Conservation (phyloP, 2,113 vertebrate species). For the Climacteris rufus region DNA sequence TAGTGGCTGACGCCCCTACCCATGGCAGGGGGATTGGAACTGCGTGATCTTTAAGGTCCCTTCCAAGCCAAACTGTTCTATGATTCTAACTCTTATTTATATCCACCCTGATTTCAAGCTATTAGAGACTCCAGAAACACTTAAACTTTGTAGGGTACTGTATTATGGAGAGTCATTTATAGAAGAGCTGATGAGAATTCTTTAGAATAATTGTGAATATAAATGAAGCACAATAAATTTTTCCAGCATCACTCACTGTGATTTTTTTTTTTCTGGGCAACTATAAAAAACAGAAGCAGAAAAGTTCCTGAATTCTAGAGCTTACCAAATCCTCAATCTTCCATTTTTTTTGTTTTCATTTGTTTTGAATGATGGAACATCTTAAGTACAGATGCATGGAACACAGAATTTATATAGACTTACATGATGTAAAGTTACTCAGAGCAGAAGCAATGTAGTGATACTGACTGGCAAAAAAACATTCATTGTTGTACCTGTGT, state of each 20-base stretch:
- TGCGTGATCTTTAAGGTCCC: not conserved
- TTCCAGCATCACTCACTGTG: not conserved
- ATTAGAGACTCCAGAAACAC: not conserved
- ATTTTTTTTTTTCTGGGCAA: not conserved
- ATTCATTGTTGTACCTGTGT: not conserved
- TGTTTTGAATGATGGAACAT: not conserved
- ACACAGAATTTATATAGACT: not conserved
- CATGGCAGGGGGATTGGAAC: not conserved
- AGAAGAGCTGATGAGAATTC: not conserved
- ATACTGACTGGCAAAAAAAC: not conserved
- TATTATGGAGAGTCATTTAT: not conserved
- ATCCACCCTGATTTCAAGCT: not conserved
- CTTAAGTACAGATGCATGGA: not conserved
- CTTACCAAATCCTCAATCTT: fast-evolving
- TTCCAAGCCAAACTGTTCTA: not conserved
- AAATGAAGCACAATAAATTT: not conserved
- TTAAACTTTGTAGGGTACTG: not conserved
- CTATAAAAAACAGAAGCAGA: not conserved
- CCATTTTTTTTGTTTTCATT: not conserved
- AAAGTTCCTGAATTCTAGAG: not conserved
- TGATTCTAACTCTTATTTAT: not conserved
- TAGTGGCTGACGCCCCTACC: not conserved
- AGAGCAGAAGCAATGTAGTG: not conserved
- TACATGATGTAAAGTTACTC: not conserved
- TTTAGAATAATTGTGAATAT: not conserved